Evolutionary conservation across 1,140 invertebrate species (phyloP).

Genomic region (Augochlora pura): DNA sequence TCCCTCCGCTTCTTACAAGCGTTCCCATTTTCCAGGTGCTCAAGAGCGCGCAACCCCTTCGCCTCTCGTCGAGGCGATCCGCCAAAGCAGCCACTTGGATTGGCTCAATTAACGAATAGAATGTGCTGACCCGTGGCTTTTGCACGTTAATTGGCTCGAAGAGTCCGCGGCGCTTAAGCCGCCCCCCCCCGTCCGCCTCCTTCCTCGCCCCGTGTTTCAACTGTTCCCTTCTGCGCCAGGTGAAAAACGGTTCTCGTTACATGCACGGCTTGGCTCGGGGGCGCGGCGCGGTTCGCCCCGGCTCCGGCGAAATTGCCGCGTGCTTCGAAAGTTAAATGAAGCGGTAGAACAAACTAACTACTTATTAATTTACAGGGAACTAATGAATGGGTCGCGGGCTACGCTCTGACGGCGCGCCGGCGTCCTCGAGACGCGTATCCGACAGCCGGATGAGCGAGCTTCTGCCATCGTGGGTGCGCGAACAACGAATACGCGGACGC

Average conservation of each 20-base stretch:
- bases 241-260: conserved; percentile 5
- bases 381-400: conserved; percentile 45
- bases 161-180: conserved; percentile 19
- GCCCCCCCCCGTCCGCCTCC: too few relatives aligned
- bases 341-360: conserved; percentile 37
- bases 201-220: background rate
- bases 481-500: background rate
- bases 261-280: background rate
- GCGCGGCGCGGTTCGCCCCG: background rate
- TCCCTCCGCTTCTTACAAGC: conserved; percentile 45
- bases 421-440: conserved; percentile 8
- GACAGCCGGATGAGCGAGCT: background rate
- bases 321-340: conserved; percentile 44
- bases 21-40: background rate
- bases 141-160: conserved; percentile 58
- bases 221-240: background rate
- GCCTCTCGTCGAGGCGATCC: conserved; percentile 4
- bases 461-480: too few relatives aligned
- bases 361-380: conserved; percentile 58
- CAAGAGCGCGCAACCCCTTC: background rate
- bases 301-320: background rate
- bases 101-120: conserved; percentile 64
- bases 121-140: conserved; percentile 59
- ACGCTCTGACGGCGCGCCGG: background rate
- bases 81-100: conserved; percentile 40